Base-by-base conservation (phyloP, 1,140 invertebrate species). In the Papilio helenus region DNA sequence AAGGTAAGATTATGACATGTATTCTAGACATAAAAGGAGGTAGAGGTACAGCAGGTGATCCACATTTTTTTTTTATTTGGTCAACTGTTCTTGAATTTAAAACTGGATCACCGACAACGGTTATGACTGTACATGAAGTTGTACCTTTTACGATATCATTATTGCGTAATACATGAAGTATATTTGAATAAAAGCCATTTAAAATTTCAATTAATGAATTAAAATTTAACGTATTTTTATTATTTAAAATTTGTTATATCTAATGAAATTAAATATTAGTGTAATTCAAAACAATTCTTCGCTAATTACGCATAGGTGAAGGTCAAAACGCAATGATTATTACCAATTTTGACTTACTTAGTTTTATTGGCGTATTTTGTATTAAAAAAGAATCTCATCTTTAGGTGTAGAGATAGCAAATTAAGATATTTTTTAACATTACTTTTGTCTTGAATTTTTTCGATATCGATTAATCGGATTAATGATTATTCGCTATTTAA, bases 401-500 rank as follows among this genome's bases (percentile, higher is more conserved):
- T 76, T 76, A 76, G 74, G 9, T 76, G 51, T 76, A 76, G 51
- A 58, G 44, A 39, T 76, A 76, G 74, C 23, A 55, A 29, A 58
- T 58, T 76, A 55, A 76, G 51, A 58, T 44, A 58, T 39, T 20
- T 44, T 29, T 65, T 68, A 58, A 42, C 10, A n/a, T 74, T 74
- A 51, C 58, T 49, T 76, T 76, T 42, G 23, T 51, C 72, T 76
- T 76, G 10, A 76, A 76, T 58, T 58, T 58, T 10, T 74, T 58
- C 16, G 3, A 39, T 46, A 26, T 74, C 20, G 39, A 46, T 23
- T 49, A 44, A 16, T 73, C 83, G 85, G 83, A 82, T 83, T 84
- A 81, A 49, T 46, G 7, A 46, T 85, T 92, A 88, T 83, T 85
- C 82, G 86, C 91, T 91, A 88, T 92, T 89, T 90, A 91, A 92